Base-by-base conservation (phyloP, 2,797 vertebrate species). In the Sylvilagus floridanus region DNA sequence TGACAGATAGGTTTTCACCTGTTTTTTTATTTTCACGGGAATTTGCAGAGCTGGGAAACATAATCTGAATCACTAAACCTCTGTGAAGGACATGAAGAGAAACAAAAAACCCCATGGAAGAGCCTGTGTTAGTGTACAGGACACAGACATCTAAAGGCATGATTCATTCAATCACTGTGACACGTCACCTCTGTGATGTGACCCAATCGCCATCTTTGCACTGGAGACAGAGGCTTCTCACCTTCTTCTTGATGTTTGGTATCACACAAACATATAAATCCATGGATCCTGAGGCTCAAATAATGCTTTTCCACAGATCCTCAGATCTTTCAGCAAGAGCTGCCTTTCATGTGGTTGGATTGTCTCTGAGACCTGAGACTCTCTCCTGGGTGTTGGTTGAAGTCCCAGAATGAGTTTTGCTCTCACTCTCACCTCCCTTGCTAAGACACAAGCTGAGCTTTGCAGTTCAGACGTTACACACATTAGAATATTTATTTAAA, bases 401-500 rank as follows among this genome's bases (percentile, higher is more conserved):
- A 83, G 65, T 16, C 66, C 79, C 19, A n/a, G 57, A 90, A 75
- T 62, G 78, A 83, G 10, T 71, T 85, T 88, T 78, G 50, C n/a
- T 94, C 13, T 82, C n/a, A 17, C 28, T 54, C 17, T 57, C 24
- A 32, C 50, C 32, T 72, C 28, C 54, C 50, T 75, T 92, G 57
- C 68, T 54, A 75, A 72, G 83, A 37, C n/a, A 32, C n/a, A 79
- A 26, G 76, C 84, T 77, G 37, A 84, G 22, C 22, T 95, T 91
- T 79, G 60, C 21, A 37, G 65, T 95, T 97, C 75, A 97, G 91
- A 73, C 85, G 86, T 68, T 81, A 93, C 94, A 21, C 60, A 66
- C 86, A 68, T 87, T 82, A 84, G 93, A 96, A 87, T 91, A 95
- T 90, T 96, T 94, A 60, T 95, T 97, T 97, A 95, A 97, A 98